Percentiles rank a stretch among this genome's conserved stretches.
phyloP scores from a whole-genome alignment of 2,797 vertebrate genomes.

The Spondyliosoma cantharus region DNA sequence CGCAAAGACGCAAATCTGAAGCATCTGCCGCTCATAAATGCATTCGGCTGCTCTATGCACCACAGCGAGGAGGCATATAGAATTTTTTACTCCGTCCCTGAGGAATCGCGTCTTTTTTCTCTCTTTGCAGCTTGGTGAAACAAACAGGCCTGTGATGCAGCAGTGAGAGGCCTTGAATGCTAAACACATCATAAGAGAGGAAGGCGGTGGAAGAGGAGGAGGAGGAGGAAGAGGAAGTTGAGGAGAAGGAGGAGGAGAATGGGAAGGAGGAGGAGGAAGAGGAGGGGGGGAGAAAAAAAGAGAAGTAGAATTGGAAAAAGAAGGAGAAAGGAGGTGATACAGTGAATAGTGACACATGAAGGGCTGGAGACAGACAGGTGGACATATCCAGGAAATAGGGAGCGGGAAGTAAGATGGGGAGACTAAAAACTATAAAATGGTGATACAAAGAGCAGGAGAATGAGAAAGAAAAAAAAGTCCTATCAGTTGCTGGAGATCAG shows the following conservation, averaged over 20 bases:
- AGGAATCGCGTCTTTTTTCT: conserved; percentile 59
- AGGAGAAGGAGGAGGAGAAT: conserved; percentile 46
- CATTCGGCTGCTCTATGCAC: conserved; percentile 25
- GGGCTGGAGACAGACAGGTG: conserved; percentile 39
- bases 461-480: conserved; percentile 47
- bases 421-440: too few species aligned
- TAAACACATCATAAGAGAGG: conserved; percentile 76
- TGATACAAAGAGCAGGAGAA: conserved; percentile 40
- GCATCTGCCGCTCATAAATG: conserved; percentile 19
- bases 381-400: conserved; percentile 42
- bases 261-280: conserved; percentile 12
- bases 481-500: conserved; percentile 59
- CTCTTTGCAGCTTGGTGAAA: conserved; percentile 66
- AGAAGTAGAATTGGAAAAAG: conserved; percentile 46
- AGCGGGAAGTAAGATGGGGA: conserved; percentile 37
- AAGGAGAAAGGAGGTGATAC: conserved; percentile 30
- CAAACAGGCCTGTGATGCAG: conserved; percentile 80
- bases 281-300: conserved; percentile 36
- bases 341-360: conserved; percentile 56
- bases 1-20: conserved; percentile 25
- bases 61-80: conserved; percentile 42
- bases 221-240: conserved; percentile 13
- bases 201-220: conserved; percentile 35
- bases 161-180: conserved; percentile 80
- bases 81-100: conserved; percentile 50